phyloP scores from a whole-genome alignment of 92 coral and sea anemone genomes.

The Desmophyllum pertusum region DNA sequence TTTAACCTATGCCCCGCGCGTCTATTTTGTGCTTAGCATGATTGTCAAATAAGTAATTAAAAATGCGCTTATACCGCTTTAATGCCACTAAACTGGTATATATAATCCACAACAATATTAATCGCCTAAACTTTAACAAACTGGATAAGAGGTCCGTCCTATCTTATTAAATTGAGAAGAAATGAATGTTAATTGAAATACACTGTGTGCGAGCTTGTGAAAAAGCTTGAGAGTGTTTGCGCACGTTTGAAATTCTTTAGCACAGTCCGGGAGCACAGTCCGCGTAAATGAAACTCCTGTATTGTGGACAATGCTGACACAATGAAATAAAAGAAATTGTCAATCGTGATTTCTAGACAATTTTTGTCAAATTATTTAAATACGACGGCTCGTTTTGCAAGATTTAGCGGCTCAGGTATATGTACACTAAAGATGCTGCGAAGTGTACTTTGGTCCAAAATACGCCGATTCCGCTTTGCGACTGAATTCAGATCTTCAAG shows the following conservation, averaged over 20 bases:
- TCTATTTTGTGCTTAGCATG: neutral
- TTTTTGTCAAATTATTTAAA: neutral
- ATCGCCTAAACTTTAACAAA: neutral
- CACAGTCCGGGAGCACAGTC: neutral
- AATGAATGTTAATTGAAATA: too few species aligned
- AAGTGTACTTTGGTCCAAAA: neutral
- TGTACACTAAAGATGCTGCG: neutral
- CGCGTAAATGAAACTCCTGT: slow-evolving; percentile 14
- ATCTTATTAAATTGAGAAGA: neutral
- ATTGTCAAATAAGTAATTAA: slow-evolving; percentile 14
- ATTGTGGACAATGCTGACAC: slow-evolving; percentile 3
- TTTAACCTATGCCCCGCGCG: neutral
- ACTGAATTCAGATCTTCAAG: neutral
- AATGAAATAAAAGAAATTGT: neutral
- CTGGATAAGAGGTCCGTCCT: neutral
- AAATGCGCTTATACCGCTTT: slow-evolving; percentile 25
- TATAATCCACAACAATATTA: neutral
- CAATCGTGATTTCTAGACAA: neutral
- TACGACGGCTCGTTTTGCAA: neutral
- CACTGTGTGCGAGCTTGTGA: neutral
- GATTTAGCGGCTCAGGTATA: neutral
- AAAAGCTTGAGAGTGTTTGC: neutral
- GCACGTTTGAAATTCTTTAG: neutral
- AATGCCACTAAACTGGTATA: neutral
- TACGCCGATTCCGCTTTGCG: neutral